Base-by-base conservation (phyloP, 2,888 invertebrate species). In the Blomia tropicalis region DNA sequence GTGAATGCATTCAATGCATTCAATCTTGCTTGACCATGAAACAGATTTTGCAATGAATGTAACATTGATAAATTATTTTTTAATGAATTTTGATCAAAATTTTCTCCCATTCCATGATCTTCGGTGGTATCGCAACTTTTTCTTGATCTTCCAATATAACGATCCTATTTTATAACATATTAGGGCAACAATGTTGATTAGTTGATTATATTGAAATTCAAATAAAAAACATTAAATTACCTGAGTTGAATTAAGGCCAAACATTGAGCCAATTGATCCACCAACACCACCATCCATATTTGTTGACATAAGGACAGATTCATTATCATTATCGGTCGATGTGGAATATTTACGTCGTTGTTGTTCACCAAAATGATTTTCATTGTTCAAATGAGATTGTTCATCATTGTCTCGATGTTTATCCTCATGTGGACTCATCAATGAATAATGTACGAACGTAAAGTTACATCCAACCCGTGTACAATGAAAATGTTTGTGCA, bases 401-500 rank as follows among this genome's bases (percentile, higher is more conserved):
- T 22, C 14, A 54, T 54, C 11, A 17, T 54, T 19, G 30, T n/a
- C 14, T 4, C 72, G 71, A 70, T 84, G 84, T 69, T 82, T 81
- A 69, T 81, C 81, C 69, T 83, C 82, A 72, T 85, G 85, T 64
- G 81, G 76, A 11, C 79, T 77, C 83, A 85, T 84, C 1, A 81
- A 80, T n/a, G 82, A 81, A 72, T 83, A 83, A 56, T 83, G 78
- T 4, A 83, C 81, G 71, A 85, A 84, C 0, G 82, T 81, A 70
- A 82, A 84, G 66, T 82, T 81, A 71, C 85, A 85, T 65, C 79
- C 79, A 0, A 81, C 78, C 60, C 82, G 75, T 0, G 81, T 79
- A 71, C 86, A 86, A 72, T 86, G 86, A 72, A 83, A 86, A 73
- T 86, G 86, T 29, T 82, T 77, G 69, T 81, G 82, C n/a, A 80